Conservation (phyloP, 2,888 invertebrate species). For the Rotaria macrura region DNA sequence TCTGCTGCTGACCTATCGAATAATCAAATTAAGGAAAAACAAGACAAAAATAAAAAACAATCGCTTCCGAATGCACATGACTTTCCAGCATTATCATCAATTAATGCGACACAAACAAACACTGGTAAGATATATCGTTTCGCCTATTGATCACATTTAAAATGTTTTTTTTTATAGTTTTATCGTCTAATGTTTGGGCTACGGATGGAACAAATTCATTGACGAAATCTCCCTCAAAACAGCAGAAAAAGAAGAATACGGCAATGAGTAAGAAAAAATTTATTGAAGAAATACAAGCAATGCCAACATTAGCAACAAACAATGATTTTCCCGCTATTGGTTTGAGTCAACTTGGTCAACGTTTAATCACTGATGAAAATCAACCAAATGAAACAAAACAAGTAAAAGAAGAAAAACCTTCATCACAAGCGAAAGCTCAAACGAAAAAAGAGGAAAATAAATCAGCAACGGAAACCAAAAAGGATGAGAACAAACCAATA, state of each 20-base stretch:
- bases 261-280: neutral
- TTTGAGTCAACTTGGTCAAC: neutral
- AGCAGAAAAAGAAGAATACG: neutral
- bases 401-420: neutral
- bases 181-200: neutral
- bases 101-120: neutral
- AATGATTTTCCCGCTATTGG: neutral
- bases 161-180: neutral
- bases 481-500: neutral
- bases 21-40: neutral
- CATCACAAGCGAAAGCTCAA: neutral
- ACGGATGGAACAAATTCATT: neutral
- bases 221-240: neutral
- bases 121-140: neutral
- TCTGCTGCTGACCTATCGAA: neutral
- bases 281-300: neutral
- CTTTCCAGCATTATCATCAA: neutral
- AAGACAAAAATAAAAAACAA: neutral
- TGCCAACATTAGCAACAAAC: neutral
- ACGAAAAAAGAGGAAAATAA: no score
- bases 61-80: neutral
- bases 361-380: neutral
- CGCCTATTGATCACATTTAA: neutral
- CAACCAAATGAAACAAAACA: neutral
- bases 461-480: neutral